Base-by-base conservation (phyloP, 2,113 vertebrate genomes). In the Zosterops lateralis region DNA sequence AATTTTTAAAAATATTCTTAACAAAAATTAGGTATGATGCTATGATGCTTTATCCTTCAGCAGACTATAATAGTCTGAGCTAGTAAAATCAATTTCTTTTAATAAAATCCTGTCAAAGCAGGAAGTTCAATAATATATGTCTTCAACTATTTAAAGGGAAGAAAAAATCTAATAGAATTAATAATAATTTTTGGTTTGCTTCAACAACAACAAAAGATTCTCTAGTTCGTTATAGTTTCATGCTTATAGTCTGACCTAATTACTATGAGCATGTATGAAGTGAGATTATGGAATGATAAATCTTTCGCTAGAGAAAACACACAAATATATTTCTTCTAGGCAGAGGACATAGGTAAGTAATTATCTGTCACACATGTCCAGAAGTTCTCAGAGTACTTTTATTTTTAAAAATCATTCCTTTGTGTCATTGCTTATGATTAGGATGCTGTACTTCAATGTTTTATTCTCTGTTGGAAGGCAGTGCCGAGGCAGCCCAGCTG, bases 61-160 rank as follows among this genome's bases (percentile, higher is more conserved):
- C 50, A 90, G 82, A 89, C 82, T 71, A 48, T 70, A 90, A 61
- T 74, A 87, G 64, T 61, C 57, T 70, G 78, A 93, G 86, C 24
- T 47, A 32, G 73, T 82, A 93, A 95, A 92, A 87, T 95, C 91
- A 87, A 94, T 91, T 91, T 78, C 61, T 87, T 86, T 84, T 90
- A 87, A 95, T 75, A 68, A 75, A 89, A 93, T 86, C 84, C 74
- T 87, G 83, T 89, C 73, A 95, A 92, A 89, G 77, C 36, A 40
- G 42, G 50, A 89, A 66, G 65, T 88, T 96, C 44, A 86, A 67
- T 96, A 97, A 94, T 73, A 91, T 93, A 87, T 70, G 36, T 70
- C 21, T 87, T 83, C 40, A 54, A 36, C 85, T 77, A 50, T 78
- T 95, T 72, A 79, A 72, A 89, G 78, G 34, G 80, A 84, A 53